phyloP scores from a whole-genome alignment of 2,888 invertebrate species.

The Eurytoma californica region DNA sequence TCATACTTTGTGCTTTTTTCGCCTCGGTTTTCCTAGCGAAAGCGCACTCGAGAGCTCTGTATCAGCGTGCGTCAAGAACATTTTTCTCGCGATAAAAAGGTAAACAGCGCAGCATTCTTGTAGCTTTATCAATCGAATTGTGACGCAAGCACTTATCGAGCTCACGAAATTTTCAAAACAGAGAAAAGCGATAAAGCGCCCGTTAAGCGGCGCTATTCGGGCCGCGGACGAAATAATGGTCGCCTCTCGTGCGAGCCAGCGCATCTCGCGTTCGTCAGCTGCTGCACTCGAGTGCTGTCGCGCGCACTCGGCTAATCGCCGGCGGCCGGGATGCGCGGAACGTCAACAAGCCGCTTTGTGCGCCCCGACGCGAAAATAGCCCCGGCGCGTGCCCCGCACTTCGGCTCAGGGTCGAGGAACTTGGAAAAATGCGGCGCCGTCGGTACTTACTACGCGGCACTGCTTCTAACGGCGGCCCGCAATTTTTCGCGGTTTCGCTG shows the following conservation, averaged over 20 bases:
- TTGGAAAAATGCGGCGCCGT: slow-evolving; percentile 43
- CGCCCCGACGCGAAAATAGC: slow-evolving; percentile 26
- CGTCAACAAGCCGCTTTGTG: slow-evolving; percentile 15
- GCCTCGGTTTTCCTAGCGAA: no score
- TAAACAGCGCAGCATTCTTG: no score
- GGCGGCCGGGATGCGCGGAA: slow-evolving; percentile 6
- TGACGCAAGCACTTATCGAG: no score
- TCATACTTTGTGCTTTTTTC: no score
- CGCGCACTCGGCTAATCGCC: background rate
- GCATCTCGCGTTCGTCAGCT: background rate
- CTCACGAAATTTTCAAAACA: background rate
- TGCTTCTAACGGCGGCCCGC: no score
- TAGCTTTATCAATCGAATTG: no score
- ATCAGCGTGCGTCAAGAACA: no score
- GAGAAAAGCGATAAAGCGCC: background rate
- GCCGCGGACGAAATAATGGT: background rate
- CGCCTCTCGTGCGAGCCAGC: background rate
- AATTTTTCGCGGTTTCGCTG: no score
- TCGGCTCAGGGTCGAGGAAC: slow-evolving; percentile 55
- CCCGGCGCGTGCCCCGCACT: background rate
- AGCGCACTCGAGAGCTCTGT: no score
- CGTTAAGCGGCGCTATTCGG: background rate
- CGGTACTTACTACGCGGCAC: no score
- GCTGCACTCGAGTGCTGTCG: background rate
- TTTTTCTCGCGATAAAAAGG: no score